Evolutionary conservation across 1,140 invertebrate genomes (phyloP).

Genomic region (Coenobita brevimanus): DNA sequence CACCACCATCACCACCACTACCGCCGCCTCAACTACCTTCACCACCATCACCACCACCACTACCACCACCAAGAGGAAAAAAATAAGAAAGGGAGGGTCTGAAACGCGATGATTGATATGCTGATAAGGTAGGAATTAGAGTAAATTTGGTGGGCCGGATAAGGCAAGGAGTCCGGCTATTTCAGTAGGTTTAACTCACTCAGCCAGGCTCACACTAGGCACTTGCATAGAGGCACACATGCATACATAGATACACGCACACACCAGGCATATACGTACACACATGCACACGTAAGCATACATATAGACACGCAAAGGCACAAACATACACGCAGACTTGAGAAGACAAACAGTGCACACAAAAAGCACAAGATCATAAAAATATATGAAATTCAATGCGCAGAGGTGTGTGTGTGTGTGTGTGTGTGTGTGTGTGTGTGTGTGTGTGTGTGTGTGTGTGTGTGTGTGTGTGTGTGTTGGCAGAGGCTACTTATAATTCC

Average conservation of each 20-base stretch:
- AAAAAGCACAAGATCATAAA: neutral
- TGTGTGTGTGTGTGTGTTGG: too few species aligned
- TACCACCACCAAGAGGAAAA: neutral
- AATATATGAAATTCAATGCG: too few species aligned
- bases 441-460: too few species aligned
- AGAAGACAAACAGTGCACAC: neutral
- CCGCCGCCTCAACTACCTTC: too few species aligned
- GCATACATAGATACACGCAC: neutral
- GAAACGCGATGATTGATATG: neutral
- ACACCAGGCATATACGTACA: neutral
- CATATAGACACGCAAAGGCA: conserved; percentile 1
- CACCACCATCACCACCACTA: too few species aligned
- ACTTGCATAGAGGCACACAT: too few species aligned
- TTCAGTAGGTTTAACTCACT: too few species aligned
- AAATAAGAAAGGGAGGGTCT: neutral
- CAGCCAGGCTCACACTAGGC: too few species aligned
- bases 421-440: too few species aligned
- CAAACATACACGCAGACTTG: neutral
- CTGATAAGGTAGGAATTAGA: conserved; percentile 35
- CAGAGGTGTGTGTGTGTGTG: too few species aligned
- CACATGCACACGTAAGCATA: neutral
- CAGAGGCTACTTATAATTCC: too few species aligned
- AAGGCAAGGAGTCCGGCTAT: neutral
- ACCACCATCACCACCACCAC: too few species aligned
- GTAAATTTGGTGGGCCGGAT: neutral